Evolutionary conservation across 2,888 invertebrate species (phyloP).

Genomic region (Rhamnusium bicolor): DNA sequence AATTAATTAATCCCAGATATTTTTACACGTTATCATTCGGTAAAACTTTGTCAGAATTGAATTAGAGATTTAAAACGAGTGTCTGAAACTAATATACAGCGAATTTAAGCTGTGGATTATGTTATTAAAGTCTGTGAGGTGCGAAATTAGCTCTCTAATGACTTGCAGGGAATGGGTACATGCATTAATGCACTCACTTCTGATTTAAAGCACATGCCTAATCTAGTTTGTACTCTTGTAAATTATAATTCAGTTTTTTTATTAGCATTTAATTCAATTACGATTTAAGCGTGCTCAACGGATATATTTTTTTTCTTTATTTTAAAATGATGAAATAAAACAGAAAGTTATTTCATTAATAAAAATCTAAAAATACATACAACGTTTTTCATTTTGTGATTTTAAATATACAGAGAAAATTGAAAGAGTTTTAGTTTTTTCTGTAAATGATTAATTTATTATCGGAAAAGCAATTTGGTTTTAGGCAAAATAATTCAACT

Average conservation of each 20-base stretch:
- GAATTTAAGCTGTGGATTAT: slow-evolving; percentile 59
- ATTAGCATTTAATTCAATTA: background rate
- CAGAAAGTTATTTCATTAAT: too few species aligned
- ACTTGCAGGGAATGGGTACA: slow-evolving; percentile 44
- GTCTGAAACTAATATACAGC: slow-evolving; percentile 56
- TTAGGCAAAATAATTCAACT: background rate
- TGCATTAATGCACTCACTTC: slow-evolving; percentile 40
- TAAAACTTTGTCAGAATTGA: slow-evolving; percentile 42
- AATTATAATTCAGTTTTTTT: slow-evolving; percentile 13
- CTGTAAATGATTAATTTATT: background rate
- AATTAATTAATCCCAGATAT: background rate
- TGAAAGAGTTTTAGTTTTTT: background rate
- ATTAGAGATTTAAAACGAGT: slow-evolving; percentile 51
- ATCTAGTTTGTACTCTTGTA: slow-evolving; percentile 24
- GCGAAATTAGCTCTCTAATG: slow-evolving; percentile 66
- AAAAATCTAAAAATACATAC: too few species aligned
- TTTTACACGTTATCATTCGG: background rate
- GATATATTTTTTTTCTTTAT: background rate
- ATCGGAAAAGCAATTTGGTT: background rate
- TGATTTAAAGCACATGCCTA: slow-evolving; percentile 25
- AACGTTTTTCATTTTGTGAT: too few species aligned
- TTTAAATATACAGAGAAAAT: background rate
- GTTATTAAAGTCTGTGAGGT: slow-evolving; percentile 66
- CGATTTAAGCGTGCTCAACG: background rate
- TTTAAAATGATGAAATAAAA: background rate